Percentiles rank a stretch among this genome's conserved stretches.
phyloP scores from a whole-genome alignment of 1,140 invertebrate genomes.

The Drosophila arizonae region DNA sequence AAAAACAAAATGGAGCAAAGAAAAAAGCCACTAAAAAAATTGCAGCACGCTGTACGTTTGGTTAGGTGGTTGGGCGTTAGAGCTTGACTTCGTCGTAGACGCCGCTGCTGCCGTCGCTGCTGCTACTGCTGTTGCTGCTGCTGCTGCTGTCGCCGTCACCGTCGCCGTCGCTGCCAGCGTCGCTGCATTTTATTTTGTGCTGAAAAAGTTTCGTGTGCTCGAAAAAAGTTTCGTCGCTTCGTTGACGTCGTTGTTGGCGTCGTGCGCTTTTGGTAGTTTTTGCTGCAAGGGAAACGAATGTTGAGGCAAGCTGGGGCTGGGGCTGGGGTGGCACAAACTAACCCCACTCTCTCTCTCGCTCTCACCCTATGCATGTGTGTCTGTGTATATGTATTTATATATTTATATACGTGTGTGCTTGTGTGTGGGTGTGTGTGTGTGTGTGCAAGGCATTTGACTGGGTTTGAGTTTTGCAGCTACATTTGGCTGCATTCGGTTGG shows the following conservation, averaged over 20 bases:
- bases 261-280: constrained; percentile 67
- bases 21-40: constrained; percentile 66
- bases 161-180: constrained; percentile 52
- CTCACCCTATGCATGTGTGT: neutral
- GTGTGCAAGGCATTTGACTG: constrained; percentile 63
- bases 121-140: neutral
- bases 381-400: constrained; percentile 15
- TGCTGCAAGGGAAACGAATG: constrained; percentile 53
- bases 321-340: constrained; percentile 1
- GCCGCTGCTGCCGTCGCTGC: constrained; percentile 2
- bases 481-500: constrained; percentile 80
- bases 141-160: constrained; percentile 5
- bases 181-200: constrained; percentile 81
- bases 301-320: neutral
- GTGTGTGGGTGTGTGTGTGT: constrained; percentile 37
- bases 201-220: constrained; percentile 83
- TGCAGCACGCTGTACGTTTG: constrained; percentile 39
- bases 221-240: constrained; percentile 82
- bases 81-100: constrained; percentile 30
- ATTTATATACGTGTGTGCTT: too few species aligned
- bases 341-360: constrained; percentile 19
- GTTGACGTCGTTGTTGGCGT: constrained; percentile 72
- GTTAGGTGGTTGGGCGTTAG: constrained; percentile 18
- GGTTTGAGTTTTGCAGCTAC: constrained; percentile 76
- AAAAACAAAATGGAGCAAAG: constrained; percentile 79